phyloP scores from a whole-genome alignment of 2,888 invertebrate genomes.

The Embidobia sp. region DNA sequence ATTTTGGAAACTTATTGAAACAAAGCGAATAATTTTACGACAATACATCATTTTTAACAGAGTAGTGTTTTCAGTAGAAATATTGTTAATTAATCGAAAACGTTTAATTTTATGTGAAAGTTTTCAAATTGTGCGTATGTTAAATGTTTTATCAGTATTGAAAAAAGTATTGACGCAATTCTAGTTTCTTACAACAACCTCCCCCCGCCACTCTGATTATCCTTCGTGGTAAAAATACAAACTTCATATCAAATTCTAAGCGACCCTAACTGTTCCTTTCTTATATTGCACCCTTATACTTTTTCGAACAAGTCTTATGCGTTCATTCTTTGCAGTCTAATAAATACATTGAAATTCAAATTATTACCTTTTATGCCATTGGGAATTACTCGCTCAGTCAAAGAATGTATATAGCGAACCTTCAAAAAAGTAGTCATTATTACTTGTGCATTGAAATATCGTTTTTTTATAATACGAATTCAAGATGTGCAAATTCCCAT shows the following conservation, averaged over 20 bases:
- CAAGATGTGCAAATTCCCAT: slow-evolving; percentile 16
- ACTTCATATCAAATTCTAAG: slow-evolving; percentile 28
- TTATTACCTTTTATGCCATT: slow-evolving; percentile 35
- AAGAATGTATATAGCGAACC: slow-evolving; percentile 13
- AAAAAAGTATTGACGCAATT: no score
- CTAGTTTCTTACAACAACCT: not conserved
- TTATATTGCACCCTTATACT: slow-evolving; percentile 44
- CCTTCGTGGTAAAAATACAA: slow-evolving; percentile 43
- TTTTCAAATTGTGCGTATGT: no score
- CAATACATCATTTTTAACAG: no score
- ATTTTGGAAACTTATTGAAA: no score
- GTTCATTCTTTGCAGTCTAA: slow-evolving; percentile 50
- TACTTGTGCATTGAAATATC: slow-evolving; percentile 18
- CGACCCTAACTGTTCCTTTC: slow-evolving; percentile 46
- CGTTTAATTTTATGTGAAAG: no score
- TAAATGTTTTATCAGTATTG: no score
- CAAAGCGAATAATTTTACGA: no score
- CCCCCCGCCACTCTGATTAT: slow-evolving; percentile 2
- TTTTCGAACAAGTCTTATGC: slow-evolving; percentile 29
- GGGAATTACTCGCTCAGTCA: slow-evolving; percentile 34
- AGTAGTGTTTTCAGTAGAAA: no score
- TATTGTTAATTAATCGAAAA: no score
- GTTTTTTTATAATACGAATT: slow-evolving; percentile 16
- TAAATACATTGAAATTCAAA: slow-evolving; percentile 56
- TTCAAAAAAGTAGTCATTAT: slow-evolving; percentile 32